Conservation (phyloP, 1,140 invertebrate genomes). For the Drosophila ercepeae region DNA sequence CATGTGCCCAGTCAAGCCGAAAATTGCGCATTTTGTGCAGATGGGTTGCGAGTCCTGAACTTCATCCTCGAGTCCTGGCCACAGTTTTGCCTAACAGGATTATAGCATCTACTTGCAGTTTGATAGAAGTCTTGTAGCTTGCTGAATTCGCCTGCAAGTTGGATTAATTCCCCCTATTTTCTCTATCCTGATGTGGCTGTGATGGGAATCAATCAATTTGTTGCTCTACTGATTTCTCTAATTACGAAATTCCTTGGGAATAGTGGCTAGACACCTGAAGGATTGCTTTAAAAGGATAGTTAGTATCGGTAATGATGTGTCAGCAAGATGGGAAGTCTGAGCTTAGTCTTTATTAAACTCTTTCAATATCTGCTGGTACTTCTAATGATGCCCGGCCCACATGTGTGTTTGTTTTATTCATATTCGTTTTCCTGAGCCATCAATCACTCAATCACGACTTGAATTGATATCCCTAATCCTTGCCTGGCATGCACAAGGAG, state of each 20-base stretch:
- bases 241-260: constrained; percentile 60
- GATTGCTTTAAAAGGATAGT: background rate
- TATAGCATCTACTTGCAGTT: constrained; percentile 42
- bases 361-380: constrained; percentile 41
- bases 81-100: constrained; percentile 68
- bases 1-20: constrained; percentile 75
- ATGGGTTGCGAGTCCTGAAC: constrained; percentile 24
- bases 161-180: constrained; percentile 29
- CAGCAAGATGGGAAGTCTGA: background rate
- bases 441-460: constrained; percentile 54
- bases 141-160: constrained; percentile 35
- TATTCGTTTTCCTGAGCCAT: background rate
- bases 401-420: constrained; percentile 33
- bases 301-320: background rate
- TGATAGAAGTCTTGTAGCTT: background rate
- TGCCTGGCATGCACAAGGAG: constrained; percentile 31
- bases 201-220: constrained; percentile 73
- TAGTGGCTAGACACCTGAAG: background rate
- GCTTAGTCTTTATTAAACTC: too few relatives aligned
- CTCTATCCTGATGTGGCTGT: constrained; percentile 13
- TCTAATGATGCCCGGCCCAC: constrained; percentile 42
- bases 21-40: constrained; percentile 74
- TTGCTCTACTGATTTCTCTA: constrained; percentile 61
- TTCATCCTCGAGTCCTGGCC: constrained; percentile 27
- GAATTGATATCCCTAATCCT: constrained; percentile 69